These are phyloP conservation scores for Progne subis DNA, from an alignment of 2,113 vertebrate species.

Conservation along the genomic window DNA sequence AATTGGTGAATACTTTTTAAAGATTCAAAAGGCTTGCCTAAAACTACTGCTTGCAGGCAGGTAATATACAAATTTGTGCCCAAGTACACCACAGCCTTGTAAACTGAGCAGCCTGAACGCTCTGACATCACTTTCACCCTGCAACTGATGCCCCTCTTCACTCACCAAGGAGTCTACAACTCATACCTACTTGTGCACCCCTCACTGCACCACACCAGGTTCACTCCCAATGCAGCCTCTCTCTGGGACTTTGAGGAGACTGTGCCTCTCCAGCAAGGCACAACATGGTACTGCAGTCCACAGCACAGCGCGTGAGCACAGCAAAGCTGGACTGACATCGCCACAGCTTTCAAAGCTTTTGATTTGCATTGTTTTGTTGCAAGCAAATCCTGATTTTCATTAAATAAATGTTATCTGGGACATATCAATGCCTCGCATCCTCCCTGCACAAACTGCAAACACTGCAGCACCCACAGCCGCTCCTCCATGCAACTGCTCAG, in stretches of 20 bases:
- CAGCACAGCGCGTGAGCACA: background rate
- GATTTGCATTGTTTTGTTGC: background rate
- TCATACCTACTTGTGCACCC: background rate
- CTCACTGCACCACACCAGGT: accelerated
- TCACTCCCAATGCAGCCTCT: background rate
- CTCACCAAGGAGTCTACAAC: background rate
- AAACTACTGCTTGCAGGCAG: background rate
- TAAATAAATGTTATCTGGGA: background rate
- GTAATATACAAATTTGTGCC: background rate
- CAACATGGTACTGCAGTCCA: accelerated
- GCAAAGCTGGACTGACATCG: background rate
- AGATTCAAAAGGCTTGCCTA: background rate
- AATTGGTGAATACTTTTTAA: background rate
- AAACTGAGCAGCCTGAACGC: background rate
- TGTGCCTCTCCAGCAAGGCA: background rate
- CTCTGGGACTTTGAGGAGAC: background rate
- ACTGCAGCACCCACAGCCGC: background rate
- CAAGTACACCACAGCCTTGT: background rate
- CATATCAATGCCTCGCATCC: background rate
- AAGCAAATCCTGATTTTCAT: background rate
- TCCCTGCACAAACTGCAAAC: background rate
- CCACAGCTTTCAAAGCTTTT: background rate
- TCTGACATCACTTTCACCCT: background rate
- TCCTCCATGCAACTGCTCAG: background rate
- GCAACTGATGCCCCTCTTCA: background rate